Evolutionary conservation across 2,888 invertebrate genomes (phyloP), one percentile per base, ranked within the genome.

Genomic region (Oeneis ivallda): DNA sequence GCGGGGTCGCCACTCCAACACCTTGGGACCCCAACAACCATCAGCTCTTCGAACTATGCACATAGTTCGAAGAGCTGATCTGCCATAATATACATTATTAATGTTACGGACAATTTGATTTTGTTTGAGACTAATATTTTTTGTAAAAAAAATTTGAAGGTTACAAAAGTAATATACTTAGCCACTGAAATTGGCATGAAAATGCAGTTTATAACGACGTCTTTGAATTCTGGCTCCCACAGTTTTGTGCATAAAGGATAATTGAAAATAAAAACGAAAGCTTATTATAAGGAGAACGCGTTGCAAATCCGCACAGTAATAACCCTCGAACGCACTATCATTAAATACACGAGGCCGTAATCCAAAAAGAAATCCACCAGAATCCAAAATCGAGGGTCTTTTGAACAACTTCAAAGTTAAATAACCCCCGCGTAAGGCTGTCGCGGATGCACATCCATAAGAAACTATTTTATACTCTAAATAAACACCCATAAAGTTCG

Each of bases 371-470:
- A 91, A 90, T 89, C 87, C 89, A 86, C 85, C 89, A 87, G 85
- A 89, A 89, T 88, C 88, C 85, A 78, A 82, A 87, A 89, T 86
- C 86, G 82, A 83, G 89, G 90, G 87, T 87, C 89, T 86, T 89
- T 91, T 90, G 90, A 89, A 86, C 85, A 83, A 89, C 89, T 90
- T 92, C 92, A 91, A 91, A 90, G 92, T 90, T 86, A 89, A 89
- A 86, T 85, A 88, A 89, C 88, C 90, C 83, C 84, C 76, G 76
- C 74, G 74, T 74, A 74, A 79, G 76, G 76, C 77, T 76, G 76
- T 73, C 76, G 70, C 67, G 71, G 53, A 73, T 64, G 67, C 69
- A 61, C 62, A 45, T 68, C 72, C 71, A 68, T 69, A 68, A 70
- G 11, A 43, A 53, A 1, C 26, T 65, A 83, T 76, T 79, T 70